phyloP scores from a whole-genome alignment of 1,140 invertebrate genomes.

The Papilio aristodemus region DNA sequence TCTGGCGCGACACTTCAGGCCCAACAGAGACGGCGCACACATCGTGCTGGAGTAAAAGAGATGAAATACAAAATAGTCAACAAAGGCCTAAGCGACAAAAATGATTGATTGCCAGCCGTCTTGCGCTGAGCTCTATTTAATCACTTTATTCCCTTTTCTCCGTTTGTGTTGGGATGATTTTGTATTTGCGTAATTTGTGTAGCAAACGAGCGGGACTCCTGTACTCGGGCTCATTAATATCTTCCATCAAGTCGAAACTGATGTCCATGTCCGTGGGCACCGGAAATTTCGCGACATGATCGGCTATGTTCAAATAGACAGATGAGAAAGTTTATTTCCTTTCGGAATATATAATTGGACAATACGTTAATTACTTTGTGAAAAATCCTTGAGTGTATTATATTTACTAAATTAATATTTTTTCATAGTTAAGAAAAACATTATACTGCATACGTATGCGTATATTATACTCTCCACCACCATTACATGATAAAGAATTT shows the following conservation, averaged over 20 bases:
- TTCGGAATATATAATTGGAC: too few species aligned
- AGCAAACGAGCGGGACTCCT: constrained; percentile 64
- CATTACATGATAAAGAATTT: too few species aligned
- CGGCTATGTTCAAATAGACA: background rate
- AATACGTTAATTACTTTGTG: too few species aligned
- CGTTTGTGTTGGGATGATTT: constrained; percentile 79
- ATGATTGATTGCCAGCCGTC: constrained; percentile 81
- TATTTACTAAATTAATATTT: too few species aligned
- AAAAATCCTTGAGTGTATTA: too few species aligned
- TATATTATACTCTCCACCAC: too few species aligned
- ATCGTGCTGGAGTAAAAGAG: constrained; percentile 52
- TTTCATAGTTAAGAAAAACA: too few species aligned
- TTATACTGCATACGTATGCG: too few species aligned
- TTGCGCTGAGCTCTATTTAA: constrained; percentile 82
- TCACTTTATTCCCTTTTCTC: constrained; percentile 82
- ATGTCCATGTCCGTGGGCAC: constrained; percentile 55
- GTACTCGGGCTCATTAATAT: constrained; percentile 38
- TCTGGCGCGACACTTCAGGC: constrained; percentile 74
- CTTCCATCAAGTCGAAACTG: constrained; percentile 51
- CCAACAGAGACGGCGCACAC: constrained; percentile 49
- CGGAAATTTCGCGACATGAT: background rate
- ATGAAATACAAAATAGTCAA: constrained; percentile 61
- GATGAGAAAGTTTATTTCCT: background rate
- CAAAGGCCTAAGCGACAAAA: constrained; percentile 77
- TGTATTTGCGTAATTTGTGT: constrained; percentile 80